Evolutionary conservation across 2,888 invertebrate species (phyloP).

Genomic region (Rhagium mordax): DNA sequence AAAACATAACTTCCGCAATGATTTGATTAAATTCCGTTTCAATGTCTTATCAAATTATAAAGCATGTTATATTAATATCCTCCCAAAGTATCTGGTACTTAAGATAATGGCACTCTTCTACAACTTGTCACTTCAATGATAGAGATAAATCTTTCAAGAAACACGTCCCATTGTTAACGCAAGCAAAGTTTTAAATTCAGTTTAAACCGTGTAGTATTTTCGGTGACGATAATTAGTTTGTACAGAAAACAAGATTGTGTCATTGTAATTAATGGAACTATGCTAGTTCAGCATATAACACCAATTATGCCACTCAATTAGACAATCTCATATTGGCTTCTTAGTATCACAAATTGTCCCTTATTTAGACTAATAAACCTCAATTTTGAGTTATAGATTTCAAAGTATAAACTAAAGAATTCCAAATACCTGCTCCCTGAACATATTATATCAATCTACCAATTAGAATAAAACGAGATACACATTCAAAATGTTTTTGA

Average conservation of each 20-base stretch:
- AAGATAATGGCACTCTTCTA: constrained; percentile 54
- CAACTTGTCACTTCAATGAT: constrained; percentile 39
- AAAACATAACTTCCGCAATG: constrained; percentile 7
- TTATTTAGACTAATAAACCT: no score
- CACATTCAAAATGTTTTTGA: no score
- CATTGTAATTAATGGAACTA: not conserved
- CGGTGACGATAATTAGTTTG: not conserved
- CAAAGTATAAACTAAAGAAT: no score
- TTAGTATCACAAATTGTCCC: not conserved
- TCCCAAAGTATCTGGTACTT: constrained; percentile 53
- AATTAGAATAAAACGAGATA: no score
- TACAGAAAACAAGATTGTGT: not conserved
- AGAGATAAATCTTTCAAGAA: constrained; percentile 37
- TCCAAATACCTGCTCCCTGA: no score
- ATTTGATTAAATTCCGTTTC: constrained; percentile 22
- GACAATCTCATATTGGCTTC: not conserved
- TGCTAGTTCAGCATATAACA: not conserved
- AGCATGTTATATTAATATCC: constrained; percentile 48
- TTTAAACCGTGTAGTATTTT: not conserved
- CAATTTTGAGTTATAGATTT: no score
- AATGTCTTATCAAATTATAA: constrained; percentile 56
- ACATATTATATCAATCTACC: no score
- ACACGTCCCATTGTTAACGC: not conserved
- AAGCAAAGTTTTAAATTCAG: not conserved
- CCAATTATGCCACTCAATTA: not conserved